Percentiles rank a stretch among this genome's conserved stretches.
Evolutionary conservation across 2,888 invertebrate species (phyloP).

Genomic region (Tenthredo scrophulariae): DNA sequence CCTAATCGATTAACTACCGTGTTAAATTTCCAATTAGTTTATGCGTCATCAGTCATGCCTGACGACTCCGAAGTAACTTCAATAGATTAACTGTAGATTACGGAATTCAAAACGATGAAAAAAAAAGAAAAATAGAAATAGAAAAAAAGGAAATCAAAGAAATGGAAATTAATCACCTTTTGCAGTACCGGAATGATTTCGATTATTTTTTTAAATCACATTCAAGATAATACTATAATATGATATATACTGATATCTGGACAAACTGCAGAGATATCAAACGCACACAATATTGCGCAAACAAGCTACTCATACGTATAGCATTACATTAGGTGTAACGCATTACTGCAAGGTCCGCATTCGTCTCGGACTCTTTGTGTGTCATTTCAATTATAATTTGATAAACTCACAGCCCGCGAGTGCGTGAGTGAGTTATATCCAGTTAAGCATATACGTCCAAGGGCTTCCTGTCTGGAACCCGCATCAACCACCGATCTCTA

Average conservation of each 20-base stretch:
- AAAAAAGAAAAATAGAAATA: not conserved
- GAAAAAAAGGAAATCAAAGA: not conserved
- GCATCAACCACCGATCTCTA: not conserved
- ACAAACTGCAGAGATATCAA: not conserved
- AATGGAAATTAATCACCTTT: not conserved
- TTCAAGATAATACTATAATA: not conserved
- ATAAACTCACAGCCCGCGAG: not conserved
- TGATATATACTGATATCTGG: not conserved
- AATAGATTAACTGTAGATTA: not conserved
- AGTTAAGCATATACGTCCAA: slow-evolving; percentile 7
- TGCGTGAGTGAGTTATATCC: slow-evolving; percentile 13
- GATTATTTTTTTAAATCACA: not conserved
- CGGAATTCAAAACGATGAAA: not conserved
- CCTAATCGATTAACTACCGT: slow-evolving; percentile 24
- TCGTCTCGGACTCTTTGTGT: slow-evolving; percentile 2
- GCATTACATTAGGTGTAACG: not conserved
- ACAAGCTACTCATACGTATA: not conserved
- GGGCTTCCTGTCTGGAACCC: slow-evolving; percentile 12
- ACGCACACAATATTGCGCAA: not conserved
- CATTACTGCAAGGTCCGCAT: not conserved
- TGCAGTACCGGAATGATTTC: not conserved
- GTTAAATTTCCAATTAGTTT: slow-evolving; percentile 29
- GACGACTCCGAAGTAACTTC: not conserved
- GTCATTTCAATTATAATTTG: slow-evolving; percentile 15
- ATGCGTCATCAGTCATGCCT: slow-evolving; percentile 30